Evolutionary conservation across 2,797 vertebrate genomes (phyloP).

Genomic region (Danio kyathit): DNA sequence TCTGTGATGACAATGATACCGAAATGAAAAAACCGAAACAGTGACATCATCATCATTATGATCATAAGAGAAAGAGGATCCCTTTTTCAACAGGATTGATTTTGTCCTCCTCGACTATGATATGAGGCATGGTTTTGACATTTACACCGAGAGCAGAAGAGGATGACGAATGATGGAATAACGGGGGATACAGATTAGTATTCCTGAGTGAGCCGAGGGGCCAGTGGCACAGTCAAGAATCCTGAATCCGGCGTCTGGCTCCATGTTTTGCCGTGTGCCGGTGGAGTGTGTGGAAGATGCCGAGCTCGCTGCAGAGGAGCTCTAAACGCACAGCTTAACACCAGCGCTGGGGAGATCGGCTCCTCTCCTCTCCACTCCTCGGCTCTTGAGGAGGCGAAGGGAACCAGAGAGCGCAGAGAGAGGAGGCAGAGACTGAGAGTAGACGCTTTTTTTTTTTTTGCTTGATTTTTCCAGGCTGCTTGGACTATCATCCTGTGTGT

Average conservation of each 20-base stretch:
- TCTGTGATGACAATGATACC: constrained; percentile 64
- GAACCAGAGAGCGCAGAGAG: constrained; percentile 44
- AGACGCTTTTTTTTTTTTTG: constrained; percentile 1
- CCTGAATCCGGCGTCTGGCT: constrained; percentile 78
- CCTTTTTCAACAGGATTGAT: constrained; percentile 66
- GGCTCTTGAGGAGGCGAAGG: constrained; percentile 39
- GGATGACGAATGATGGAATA: constrained; percentile 32
- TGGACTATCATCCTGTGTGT: constrained; percentile 58
- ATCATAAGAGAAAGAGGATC: constrained; percentile 56
- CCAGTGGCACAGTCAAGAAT: constrained; percentile 65
- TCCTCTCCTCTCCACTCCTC: constrained; percentile 64
- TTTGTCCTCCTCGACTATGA: not conserved
- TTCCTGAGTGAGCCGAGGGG: constrained; percentile 40
- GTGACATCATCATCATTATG: constrained; percentile 73
- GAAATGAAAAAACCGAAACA: constrained; percentile 60
- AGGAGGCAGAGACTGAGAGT: constrained; percentile 56
- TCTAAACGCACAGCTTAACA: constrained; percentile 78
- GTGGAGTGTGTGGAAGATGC: constrained; percentile 79
- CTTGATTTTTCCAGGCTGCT: constrained; percentile 63
- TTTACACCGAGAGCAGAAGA: constrained; percentile 37
- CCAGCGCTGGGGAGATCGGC: constrained; percentile 69
- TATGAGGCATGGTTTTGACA: constrained; percentile 28
- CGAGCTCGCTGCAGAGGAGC: constrained; percentile 83
- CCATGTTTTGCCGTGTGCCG: constrained; percentile 76
- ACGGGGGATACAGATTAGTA: constrained; percentile 17